Percentiles rank a stretch among this genome's conserved stretches.
Evolutionary conservation across 2,888 invertebrate species (phyloP).

Genomic region (Cheilosia grossa): DNA sequence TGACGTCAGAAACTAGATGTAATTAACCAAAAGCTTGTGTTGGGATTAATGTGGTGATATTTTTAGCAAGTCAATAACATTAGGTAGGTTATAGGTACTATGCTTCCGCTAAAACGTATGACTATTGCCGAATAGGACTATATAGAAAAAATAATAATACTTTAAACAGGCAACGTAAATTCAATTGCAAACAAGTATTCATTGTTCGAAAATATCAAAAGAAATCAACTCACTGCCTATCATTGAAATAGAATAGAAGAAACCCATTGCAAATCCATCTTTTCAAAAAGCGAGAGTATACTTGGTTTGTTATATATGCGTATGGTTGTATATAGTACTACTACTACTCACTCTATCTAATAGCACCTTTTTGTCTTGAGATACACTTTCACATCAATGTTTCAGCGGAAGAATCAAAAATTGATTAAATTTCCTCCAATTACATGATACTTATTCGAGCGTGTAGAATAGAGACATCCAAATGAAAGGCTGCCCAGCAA

Average conservation of each 20-base stretch:
- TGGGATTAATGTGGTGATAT: no score
- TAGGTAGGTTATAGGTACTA: no score
- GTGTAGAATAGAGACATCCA: slow-evolving; percentile 13
- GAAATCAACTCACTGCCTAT: neutral
- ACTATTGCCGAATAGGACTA: no score
- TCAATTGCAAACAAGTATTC: no score
- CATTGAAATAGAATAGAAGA: neutral
- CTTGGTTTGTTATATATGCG: neutral
- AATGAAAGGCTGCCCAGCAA: slow-evolving; percentile 36
- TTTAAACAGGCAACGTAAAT: no score
- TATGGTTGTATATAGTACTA: no score
- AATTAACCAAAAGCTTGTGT: no score
- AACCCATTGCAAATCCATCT: neutral
- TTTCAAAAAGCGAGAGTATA: slow-evolving; percentile 9
- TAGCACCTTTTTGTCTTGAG: neutral
- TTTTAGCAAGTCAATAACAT: no score
- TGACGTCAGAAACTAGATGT: no score
- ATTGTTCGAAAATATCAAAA: no score
- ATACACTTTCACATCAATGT: slow-evolving; percentile 9
- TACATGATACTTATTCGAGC: slow-evolving; percentile 37
- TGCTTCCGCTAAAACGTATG: no score
- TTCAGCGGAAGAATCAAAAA: slow-evolving; percentile 28
- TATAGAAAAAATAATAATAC: no score
- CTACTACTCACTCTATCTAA: neutral
- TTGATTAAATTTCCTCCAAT: slow-evolving; percentile 45